Base-by-base conservation (phyloP, 2,113 vertebrate genomes). In the Xenus cinereus region DNA sequence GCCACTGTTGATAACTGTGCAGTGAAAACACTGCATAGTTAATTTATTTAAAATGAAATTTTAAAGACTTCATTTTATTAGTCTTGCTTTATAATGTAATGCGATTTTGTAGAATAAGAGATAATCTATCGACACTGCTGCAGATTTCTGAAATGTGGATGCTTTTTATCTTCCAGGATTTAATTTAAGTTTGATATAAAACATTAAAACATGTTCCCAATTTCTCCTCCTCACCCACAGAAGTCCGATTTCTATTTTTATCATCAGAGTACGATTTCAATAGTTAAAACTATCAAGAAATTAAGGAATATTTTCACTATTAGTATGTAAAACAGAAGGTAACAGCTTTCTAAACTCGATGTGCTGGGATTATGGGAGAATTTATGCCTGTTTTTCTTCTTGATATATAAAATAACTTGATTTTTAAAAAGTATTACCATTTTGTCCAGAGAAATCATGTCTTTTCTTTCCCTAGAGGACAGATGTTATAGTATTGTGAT, bases 361-460 rank as follows among this genome's bases (percentile, higher is more conserved):
- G 46, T 71, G 35, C n/a, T 93, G 22, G 14, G 22, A 24, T 14
- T n/a, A 24, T 14, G 57, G n/a, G 30, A 10, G 26, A 51, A 30
- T 71, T 93, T 77, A n/a, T 89, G 28, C 27, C 35, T 59, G 35
- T 2, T 67, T 78, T 94, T 88, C 8, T 72, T 68, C 41, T 51
- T 51, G 14, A 37, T 81, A 26, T 6, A 37, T 32, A 84, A 92
- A 93, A 88, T 43, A 72, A 77, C 33, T 69, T 53, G 18, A 54
- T 83, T 95, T 82, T 80, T 41, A n/a, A 77, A 66, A 74, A 54
- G 30, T 57, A 39, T 16, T 50, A 28, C 7, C 8, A 24, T 67
- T 90, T 84, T 76, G 30, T 89, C 90, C 66, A 90, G 66, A 92
- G 82, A 95, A 96, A 87, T 69, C 21, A 43, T 41, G 39, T 87